These are phyloP conservation scores for Napeogenes inachia DNA, from an alignment of 2,888 invertebrate genomes.

Conservation along the genomic window DNA sequence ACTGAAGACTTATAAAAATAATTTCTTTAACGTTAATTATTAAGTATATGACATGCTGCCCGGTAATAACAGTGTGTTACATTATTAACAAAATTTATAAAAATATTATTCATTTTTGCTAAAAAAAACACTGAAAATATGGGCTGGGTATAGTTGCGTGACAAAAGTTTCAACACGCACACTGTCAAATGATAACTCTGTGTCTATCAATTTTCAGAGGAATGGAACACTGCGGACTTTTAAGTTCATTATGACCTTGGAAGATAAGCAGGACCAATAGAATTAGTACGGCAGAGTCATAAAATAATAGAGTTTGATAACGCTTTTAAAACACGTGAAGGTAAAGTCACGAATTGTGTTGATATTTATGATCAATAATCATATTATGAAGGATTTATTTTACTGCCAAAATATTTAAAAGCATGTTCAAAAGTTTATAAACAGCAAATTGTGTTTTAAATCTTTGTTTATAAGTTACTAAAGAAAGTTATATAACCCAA, in stretches of 20 bases:
- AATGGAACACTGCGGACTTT: slow-evolving; percentile 53
- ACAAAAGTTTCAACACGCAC: slow-evolving; percentile 56
- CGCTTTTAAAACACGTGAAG: slow-evolving; percentile 4
- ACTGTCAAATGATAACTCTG: slow-evolving; percentile 76
- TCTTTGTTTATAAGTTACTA: no score
- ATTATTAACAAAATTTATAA: neutral
- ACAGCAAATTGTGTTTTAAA: no score
- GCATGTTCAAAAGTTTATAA: no score
- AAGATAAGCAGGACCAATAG: slow-evolving; percentile 59
- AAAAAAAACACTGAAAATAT: slow-evolving; percentile 40
- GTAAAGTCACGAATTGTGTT: neutral
- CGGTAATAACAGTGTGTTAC: no score
- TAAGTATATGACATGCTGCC: no score
- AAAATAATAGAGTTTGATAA: slow-evolving; percentile 12
- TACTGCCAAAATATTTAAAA: no score
- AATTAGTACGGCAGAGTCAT: slow-evolving; percentile 48
- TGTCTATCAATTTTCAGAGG: slow-evolving; percentile 71
- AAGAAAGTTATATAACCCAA: no score
- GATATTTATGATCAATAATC: neutral
- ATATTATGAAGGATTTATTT: no score
- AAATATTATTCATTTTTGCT: neutral
- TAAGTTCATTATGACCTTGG: slow-evolving; percentile 53
- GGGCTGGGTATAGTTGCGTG: slow-evolving; percentile 68
- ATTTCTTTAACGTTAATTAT: no score
- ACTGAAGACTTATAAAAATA: no score